Conservation (phyloP, 53 echinoderm and acorn worm genomes). For the Temnopleurus reevesii region DNA sequence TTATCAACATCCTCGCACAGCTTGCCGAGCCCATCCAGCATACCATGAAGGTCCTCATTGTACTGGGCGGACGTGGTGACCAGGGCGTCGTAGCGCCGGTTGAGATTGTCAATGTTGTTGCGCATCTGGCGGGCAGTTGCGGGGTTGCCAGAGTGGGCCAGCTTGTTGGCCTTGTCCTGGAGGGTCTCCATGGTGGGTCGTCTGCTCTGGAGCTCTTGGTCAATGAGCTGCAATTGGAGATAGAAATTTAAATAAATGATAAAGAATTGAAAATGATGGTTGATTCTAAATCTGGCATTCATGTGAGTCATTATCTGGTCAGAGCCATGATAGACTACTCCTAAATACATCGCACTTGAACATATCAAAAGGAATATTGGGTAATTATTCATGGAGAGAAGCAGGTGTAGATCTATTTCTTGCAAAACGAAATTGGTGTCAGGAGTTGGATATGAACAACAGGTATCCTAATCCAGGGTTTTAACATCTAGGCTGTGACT, state of each 20-base stretch:
- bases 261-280: too few relatives aligned
- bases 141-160: constrained; percentile 79
- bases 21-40: constrained; percentile 75
- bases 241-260: not conserved
- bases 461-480: too few relatives aligned
- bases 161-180: constrained; percentile 71
- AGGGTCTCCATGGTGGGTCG: constrained; percentile 79
- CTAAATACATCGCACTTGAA: too few relatives aligned
- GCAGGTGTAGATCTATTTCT: too few relatives aligned
- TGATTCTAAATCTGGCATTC: too few relatives aligned
- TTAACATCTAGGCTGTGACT: too few relatives aligned
- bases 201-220: constrained; percentile 83
- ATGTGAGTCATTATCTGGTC: too few relatives aligned
- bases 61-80: constrained; percentile 56
- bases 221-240: constrained; percentile 64
- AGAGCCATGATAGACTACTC: too few relatives aligned
- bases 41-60: constrained; percentile 76
- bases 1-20: constrained; percentile 87
- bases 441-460: too few relatives aligned
- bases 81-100: constrained; percentile 76
- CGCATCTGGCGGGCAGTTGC: constrained; percentile 82
- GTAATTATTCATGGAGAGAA: too few relatives aligned
- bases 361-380: too few relatives aligned
- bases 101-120: constrained; percentile 76
- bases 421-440: too few relatives aligned